Conservation (phyloP, 2,797 vertebrate genomes). For the Syngnathus rostellatus region DNA sequence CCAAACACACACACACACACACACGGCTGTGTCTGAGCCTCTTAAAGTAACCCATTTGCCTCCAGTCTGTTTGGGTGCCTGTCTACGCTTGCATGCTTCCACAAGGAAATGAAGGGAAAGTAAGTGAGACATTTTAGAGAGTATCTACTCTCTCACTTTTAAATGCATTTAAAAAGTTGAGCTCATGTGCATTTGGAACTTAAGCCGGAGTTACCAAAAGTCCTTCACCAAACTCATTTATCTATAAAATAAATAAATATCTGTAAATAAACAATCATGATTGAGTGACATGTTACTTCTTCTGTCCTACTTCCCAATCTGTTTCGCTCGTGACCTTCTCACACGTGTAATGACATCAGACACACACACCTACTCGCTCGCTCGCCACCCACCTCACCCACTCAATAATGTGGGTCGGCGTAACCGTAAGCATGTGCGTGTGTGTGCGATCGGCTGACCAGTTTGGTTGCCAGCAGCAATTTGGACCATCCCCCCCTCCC, state of each 20-base stretch:
- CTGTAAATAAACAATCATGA: background rate
- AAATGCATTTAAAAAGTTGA: slow-evolving; percentile 3
- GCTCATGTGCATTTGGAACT: background rate
- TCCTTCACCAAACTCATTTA: background rate
- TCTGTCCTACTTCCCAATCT: slow-evolving; percentile 28
- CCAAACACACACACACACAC: slow-evolving; percentile 14
- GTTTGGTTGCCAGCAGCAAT: slow-evolving; percentile 49
- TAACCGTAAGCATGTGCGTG: slow-evolving; percentile 25
- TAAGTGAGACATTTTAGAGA: slow-evolving; percentile 14
- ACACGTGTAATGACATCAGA: slow-evolving; percentile 21
- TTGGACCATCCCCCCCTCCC: slow-evolving; percentile 53
- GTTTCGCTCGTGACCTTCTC: slow-evolving; percentile 33
- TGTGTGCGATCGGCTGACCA: slow-evolving; percentile 46
- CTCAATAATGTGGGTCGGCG: slow-evolving; percentile 13
- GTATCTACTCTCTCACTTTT: background rate
- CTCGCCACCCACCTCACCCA: background rate
- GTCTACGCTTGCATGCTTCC: slow-evolving; percentile 12
- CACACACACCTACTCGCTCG: slow-evolving; percentile 6
- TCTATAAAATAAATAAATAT: background rate
- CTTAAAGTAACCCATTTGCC: slow-evolving; percentile 52
- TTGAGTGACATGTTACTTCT: background rate
- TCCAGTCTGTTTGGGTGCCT: slow-evolving; percentile 48
- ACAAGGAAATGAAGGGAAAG: slow-evolving; percentile 30
- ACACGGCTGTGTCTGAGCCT: slow-evolving; percentile 38
- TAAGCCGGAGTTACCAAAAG: background rate